Evolutionary conservation across 2,113 vertebrate species (phyloP).

Genomic region (Colinus virginianus): DNA sequence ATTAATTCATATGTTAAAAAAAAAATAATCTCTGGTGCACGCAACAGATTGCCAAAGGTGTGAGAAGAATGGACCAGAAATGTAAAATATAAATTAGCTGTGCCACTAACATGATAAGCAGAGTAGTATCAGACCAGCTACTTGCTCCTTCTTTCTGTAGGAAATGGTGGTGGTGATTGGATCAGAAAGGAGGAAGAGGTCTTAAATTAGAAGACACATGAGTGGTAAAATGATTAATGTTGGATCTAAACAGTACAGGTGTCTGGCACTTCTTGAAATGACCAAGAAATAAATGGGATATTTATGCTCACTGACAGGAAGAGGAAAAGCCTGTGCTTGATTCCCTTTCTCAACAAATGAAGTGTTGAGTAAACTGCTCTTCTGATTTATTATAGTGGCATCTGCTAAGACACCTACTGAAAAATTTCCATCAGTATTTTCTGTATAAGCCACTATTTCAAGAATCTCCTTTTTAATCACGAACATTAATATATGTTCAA

Average conservation of each 20-base stretch:
- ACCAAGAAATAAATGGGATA: slow-evolving; percentile 71
- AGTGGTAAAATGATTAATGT: slow-evolving; percentile 65
- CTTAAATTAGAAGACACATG: slow-evolving; percentile 25
- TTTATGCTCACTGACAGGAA: slow-evolving; percentile 69
- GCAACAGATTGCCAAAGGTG: neutral
- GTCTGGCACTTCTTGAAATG: slow-evolving; percentile 62
- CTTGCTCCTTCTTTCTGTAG: neutral
- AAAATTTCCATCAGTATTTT: slow-evolving; percentile 52
- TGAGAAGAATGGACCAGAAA: neutral
- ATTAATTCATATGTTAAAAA: neutral
- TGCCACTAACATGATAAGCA: neutral
- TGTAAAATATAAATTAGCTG: neutral
- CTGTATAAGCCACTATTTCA: slow-evolving; percentile 20
- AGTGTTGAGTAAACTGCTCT: slow-evolving; percentile 58
- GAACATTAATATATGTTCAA: neutral
- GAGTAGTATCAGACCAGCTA: neutral
- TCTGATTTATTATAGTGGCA: slow-evolving; percentile 72
- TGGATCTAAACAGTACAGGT: slow-evolving; percentile 52
- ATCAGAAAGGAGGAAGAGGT: neutral
- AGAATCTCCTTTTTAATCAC: neutral
- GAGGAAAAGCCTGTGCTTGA: slow-evolving; percentile 59
- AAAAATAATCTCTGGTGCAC: neutral
- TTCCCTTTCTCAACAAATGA: slow-evolving; percentile 67
- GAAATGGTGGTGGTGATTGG: neutral
- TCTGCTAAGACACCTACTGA: slow-evolving; percentile 14